Conservation (phyloP, 2,888 invertebrate genomes). For the Melipona bicolor region DNA sequence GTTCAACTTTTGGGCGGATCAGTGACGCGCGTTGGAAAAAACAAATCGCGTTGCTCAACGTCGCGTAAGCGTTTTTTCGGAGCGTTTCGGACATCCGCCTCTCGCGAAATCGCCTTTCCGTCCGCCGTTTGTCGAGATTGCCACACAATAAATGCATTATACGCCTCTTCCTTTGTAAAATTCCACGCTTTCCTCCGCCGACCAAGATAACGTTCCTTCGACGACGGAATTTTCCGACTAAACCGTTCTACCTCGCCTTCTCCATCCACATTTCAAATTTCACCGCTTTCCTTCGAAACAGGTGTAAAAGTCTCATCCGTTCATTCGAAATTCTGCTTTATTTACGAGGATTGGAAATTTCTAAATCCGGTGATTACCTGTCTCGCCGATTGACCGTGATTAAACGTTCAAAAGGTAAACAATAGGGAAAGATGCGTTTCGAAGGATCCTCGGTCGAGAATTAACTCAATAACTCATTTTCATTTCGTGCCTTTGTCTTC, state of each 20-base stretch:
- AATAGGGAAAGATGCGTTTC: neutral
- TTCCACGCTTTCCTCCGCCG: slow-evolving; percentile 18
- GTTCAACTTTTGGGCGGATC: slow-evolving; percentile 18
- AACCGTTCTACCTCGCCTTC: too few species aligned
- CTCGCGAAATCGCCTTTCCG: slow-evolving; percentile 30
- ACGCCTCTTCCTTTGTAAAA: slow-evolving; percentile 11
- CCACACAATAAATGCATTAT: slow-evolving; percentile 28
- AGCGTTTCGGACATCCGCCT: slow-evolving; percentile 3
- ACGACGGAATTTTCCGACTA: slow-evolving; percentile 17
- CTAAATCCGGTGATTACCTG: accelerated
- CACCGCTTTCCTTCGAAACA: neutral
- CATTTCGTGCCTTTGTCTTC: too few species aligned
- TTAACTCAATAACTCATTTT: too few species aligned
- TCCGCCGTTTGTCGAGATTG: slow-evolving; percentile 24
- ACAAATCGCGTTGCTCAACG: slow-evolving; percentile 32
- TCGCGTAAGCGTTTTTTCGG: slow-evolving; percentile 45
- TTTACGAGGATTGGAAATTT: neutral
- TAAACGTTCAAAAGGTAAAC: neutral
- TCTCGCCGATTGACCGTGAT: neutral
- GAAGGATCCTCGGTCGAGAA: too few species aligned
- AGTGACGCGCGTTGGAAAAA: slow-evolving; percentile 17
- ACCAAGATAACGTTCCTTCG: slow-evolving; percentile 8
- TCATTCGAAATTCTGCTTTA: neutral
- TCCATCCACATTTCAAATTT: neutral
- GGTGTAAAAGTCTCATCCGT: neutral